Percentiles rank a stretch among this genome's conserved stretches.
phyloP scores from a whole-genome alignment of 2,888 invertebrate species.

The Eupithecia exiguata region DNA sequence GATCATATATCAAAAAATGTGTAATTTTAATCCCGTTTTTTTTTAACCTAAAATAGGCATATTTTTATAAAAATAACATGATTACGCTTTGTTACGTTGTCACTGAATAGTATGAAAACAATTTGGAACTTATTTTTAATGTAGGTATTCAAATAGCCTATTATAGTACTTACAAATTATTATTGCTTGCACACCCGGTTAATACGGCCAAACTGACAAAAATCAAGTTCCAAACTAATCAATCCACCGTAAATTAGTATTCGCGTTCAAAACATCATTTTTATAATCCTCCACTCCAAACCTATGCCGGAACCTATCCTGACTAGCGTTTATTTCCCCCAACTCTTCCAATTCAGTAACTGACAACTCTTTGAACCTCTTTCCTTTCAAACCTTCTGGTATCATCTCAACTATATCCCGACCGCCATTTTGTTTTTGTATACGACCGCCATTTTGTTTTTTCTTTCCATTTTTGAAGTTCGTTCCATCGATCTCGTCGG shows the following conservation, averaged over 20 bases:
- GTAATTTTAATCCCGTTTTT: too few species aligned
- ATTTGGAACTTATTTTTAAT: too few species aligned
- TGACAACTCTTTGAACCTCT: conserved; percentile 66
- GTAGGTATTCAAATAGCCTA: too few species aligned
- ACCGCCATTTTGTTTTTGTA: conserved; percentile 34
- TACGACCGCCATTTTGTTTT: conserved; percentile 20
- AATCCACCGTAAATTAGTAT: conserved; percentile 64
- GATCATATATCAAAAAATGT: too few species aligned
- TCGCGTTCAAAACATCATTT: conserved; percentile 57
- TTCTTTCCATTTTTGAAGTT: conserved; percentile 39
- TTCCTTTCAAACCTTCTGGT: conserved; percentile 65
- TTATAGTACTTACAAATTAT: too few species aligned
- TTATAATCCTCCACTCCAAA: conserved; percentile 68
- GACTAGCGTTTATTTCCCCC: conserved; percentile 64
- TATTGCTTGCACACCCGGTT: too few species aligned
- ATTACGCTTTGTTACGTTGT: too few species aligned
- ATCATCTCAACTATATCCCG: conserved; percentile 27
- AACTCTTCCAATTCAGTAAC: conserved; percentile 65
- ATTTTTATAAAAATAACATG: too few species aligned
- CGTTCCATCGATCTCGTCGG: conserved; percentile 60
- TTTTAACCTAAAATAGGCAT: too few species aligned
- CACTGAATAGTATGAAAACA: too few species aligned
- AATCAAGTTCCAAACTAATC: conserved; percentile 52
- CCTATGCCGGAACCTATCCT: conserved; percentile 71
- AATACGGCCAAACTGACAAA: too few species aligned